phyloP scores from a whole-genome alignment of 2,797 vertebrate species.

The Mormyrops boulengeri region DNA sequence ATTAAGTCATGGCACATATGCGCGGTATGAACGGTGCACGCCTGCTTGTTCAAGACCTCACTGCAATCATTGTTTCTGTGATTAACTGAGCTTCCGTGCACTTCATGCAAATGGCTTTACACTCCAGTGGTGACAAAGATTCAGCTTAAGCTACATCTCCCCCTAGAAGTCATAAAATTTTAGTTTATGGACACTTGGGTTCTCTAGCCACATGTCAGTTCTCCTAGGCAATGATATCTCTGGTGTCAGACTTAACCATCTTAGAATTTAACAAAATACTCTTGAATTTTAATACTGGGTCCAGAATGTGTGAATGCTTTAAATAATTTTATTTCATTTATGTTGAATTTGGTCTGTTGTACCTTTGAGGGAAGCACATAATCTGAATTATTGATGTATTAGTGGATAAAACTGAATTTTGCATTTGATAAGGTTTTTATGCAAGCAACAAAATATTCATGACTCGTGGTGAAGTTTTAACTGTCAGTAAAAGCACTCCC shows the following conservation, averaged over 20 bases:
- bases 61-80: background rate
- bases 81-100: background rate
- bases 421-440: background rate
- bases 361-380: background rate
- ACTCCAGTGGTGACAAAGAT: background rate
- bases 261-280: background rate
- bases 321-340: background rate
- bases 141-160: background rate
- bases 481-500: background rate
- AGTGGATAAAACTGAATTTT: background rate
- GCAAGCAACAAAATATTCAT: background rate
- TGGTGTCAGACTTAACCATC: background rate
- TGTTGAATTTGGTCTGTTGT: background rate
- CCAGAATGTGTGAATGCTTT: background rate
- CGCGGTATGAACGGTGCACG: too few relatives aligned
- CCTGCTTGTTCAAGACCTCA: background rate
- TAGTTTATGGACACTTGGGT: background rate
- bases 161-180: background rate
- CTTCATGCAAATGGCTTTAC: background rate
- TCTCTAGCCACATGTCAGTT: background rate
- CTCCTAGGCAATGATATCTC: background rate
- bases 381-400: background rate
- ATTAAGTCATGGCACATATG: background rate
- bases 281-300: background rate
- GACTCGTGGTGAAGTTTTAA: background rate